Conservation (phyloP, 2,797 vertebrate genomes). For the Ptychobarbus kaznakovi region DNA sequence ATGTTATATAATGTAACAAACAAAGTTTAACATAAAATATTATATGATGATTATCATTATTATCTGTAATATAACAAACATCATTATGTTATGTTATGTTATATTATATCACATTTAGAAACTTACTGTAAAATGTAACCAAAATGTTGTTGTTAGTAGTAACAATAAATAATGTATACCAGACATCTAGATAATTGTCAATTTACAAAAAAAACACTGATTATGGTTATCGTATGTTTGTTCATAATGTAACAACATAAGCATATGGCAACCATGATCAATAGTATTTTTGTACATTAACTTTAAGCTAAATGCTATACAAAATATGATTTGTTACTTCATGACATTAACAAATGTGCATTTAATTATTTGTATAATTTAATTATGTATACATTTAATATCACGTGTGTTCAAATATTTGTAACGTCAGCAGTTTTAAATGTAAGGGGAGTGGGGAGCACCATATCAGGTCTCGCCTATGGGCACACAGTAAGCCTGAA, state of each 20-base stretch:
- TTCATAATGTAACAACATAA: not conserved
- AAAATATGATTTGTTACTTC: not conserved
- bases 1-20: no score
- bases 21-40: no score
- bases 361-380: not conserved
- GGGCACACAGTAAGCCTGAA: not conserved
- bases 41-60: no score
- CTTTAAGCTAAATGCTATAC: not conserved
- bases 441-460: no score
- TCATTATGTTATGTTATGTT: no score
- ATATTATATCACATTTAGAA: not conserved
- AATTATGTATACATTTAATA: not conserved
- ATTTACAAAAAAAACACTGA: not conserved
- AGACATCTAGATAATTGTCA: not conserved
- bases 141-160: not conserved
- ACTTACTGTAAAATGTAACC: not conserved
- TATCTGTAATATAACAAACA: no score
- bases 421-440: not conserved
- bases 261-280: not conserved
- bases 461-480: not conserved
- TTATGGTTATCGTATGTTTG: not conserved
- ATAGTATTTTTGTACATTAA: not conserved
- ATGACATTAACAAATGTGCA: not conserved
- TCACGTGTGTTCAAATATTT: not conserved
- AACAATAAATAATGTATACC: not conserved